Evolutionary conservation across 2,888 invertebrate genomes (phyloP).

Genomic region (Lottia gigantea): DNA sequence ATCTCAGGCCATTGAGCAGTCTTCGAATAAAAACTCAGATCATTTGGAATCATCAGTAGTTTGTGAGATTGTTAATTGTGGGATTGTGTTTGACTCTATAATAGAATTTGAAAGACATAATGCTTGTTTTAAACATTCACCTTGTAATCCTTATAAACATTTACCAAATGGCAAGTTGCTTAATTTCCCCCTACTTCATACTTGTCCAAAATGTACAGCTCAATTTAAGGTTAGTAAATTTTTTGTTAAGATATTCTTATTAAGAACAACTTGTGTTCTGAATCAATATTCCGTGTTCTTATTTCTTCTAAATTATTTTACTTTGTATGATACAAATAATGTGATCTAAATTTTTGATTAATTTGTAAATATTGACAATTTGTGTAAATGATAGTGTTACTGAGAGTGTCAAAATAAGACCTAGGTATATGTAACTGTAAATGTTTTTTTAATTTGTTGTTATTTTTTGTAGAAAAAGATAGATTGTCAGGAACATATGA

Average conservation of each 20-base stretch:
- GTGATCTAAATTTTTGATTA: no score
- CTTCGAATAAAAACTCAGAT: no score
- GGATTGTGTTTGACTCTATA: slow-evolving; percentile 33
- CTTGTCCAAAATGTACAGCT: slow-evolving; percentile 43
- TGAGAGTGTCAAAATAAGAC: no score
- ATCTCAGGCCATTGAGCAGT: no score
- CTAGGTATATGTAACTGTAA: no score
- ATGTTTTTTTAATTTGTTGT: background rate
- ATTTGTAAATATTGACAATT: no score
- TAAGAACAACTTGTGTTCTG: background rate
- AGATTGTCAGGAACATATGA: slow-evolving; percentile 27
- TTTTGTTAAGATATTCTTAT: slow-evolving; percentile 5
- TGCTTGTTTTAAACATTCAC: slow-evolving; percentile 38
- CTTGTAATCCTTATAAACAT: slow-evolving; percentile 41
- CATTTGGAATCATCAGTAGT: no score
- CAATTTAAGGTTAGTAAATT: slow-evolving; percentile 34
- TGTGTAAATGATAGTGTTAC: no score
- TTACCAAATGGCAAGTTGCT: slow-evolving; percentile 32
- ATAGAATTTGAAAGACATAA: slow-evolving; percentile 34
- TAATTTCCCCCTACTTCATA: slow-evolving; percentile 27
- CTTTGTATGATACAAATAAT: no score
- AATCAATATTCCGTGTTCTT: no score
- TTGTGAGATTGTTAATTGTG: slow-evolving; percentile 42
- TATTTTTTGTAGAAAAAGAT: slow-evolving; percentile 17
- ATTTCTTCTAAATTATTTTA: no score